Evolutionary conservation across 2,888 invertebrate genomes (phyloP).

Genomic region (Disparrhopalites patrizii): DNA sequence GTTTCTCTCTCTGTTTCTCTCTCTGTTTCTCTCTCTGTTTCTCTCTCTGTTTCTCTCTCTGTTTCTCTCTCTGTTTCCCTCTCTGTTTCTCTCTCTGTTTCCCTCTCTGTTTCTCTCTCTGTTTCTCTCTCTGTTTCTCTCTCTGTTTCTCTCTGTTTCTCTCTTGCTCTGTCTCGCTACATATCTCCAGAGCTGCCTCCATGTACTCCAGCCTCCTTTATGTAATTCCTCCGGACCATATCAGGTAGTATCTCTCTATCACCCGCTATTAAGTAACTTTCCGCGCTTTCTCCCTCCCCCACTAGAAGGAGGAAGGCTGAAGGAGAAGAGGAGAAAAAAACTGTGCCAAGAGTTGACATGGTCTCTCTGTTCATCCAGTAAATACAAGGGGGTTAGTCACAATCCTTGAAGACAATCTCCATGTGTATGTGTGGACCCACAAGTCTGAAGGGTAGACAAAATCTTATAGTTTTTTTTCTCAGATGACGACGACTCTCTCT

Average conservation of each 20-base stretch:
- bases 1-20: too few species aligned
- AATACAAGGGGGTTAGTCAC: background rate
- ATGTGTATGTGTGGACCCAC: background rate
- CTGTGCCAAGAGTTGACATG: slow-evolving; percentile 5
- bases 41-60: too few species aligned
- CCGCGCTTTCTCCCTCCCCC: background rate
- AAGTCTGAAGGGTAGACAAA: background rate
- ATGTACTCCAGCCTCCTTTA: background rate
- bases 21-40: too few species aligned
- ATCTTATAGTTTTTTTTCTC: slow-evolving; percentile 12
- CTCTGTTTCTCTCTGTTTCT: too few species aligned
- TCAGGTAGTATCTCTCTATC: background rate
- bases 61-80: too few species aligned
- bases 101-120: too few species aligned
- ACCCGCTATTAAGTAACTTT: too few species aligned
- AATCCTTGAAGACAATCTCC: background rate
- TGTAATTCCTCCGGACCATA: too few species aligned
- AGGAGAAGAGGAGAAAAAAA: slow-evolving; percentile 3
- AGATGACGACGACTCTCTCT: slow-evolving; percentile 12
- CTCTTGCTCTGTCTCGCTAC: too few species aligned
- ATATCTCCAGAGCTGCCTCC: background rate
- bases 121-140: too few species aligned
- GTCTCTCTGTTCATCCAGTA: background rate
- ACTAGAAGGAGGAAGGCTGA: background rate
- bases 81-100: too few species aligned